Evolutionary conservation across 2,797 vertebrate genomes (phyloP).

Genomic region (Myoxocephalus aenaeus): DNA sequence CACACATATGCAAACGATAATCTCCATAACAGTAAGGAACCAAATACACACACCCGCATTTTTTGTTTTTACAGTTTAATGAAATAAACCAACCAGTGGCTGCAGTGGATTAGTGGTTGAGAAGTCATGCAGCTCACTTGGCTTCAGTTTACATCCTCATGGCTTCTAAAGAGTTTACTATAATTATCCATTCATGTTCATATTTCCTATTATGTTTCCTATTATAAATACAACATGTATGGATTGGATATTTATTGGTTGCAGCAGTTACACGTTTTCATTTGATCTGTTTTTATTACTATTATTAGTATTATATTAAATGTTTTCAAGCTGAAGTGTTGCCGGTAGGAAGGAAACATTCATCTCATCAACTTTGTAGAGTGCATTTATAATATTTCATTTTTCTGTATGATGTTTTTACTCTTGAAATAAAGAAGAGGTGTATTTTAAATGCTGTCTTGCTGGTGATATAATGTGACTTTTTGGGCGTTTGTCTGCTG

Average conservation of each 20-base stretch:
- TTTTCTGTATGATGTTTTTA: constrained; percentile 81
- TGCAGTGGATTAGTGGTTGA: constrained; percentile 44
- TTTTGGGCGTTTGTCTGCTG: not conserved
- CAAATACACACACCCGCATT: not conserved
- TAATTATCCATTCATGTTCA: constrained; percentile 59
- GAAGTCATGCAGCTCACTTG: constrained; percentile 39
- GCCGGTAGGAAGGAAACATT: constrained; percentile 48
- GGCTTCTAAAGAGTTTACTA: constrained; percentile 56
- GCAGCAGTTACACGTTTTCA: constrained; percentile 55
- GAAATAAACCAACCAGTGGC: constrained; percentile 49
- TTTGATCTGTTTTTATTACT: constrained; percentile 60
- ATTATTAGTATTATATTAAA: constrained; percentile 45
- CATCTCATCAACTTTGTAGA: constrained; percentile 71
- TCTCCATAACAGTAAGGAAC: constrained; percentile 20
- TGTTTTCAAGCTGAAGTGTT: constrained; percentile 66
- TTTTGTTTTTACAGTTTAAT: constrained; percentile 40
- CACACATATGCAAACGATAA: constrained; percentile 14
- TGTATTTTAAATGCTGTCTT: constrained; percentile 65
- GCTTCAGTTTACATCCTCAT: constrained; percentile 67
- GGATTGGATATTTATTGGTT: constrained; percentile 70
- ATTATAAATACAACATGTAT: constrained; percentile 40
- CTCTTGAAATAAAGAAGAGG: constrained; percentile 80
- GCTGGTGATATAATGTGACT: not conserved
- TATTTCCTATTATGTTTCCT: constrained; percentile 52
- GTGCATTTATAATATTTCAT: constrained; percentile 73